A percentile compares a stretch with the other conserved stretches of the same genome.
phyloP scores from a whole-genome alignment of 1,140 invertebrate species.

The Cotesia vestalis region DNA sequence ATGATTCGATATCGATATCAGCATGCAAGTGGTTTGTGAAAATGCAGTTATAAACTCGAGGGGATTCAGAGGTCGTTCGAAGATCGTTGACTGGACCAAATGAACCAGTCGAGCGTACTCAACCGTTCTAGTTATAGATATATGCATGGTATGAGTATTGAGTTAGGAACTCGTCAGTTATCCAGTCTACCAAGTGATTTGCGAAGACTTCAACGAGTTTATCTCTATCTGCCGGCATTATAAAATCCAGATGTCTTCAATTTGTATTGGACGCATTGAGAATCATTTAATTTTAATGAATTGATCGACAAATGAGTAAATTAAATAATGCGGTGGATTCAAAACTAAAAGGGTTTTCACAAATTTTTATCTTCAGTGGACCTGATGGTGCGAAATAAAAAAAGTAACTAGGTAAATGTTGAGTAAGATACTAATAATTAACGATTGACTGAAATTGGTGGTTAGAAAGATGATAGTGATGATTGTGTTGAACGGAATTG shows the following conservation, averaged over 20 bases:
- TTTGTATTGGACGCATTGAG: too few species aligned
- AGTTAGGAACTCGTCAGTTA: slow-evolving; percentile 14
- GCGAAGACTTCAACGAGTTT: background rate
- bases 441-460: background rate
- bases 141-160: background rate
- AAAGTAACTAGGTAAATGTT: background rate
- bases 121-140: slow-evolving; percentile 17
- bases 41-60: background rate
- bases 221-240: too few species aligned
- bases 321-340: too few species aligned
- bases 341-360: too few species aligned
- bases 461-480: background rate
- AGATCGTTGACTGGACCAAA: slow-evolving; percentile 10
- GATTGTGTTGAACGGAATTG: slow-evolving; percentile 30
- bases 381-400: background rate
- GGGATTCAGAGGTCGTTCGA: background rate
- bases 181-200: background rate
- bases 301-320: too few species aligned
- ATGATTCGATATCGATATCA: background rate
- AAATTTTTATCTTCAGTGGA: too few species aligned
- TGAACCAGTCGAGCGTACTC: slow-evolving; percentile 27
- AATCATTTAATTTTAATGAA: too few species aligned
- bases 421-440: background rate
- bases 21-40: background rate
- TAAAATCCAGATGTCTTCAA: too few species aligned